Conservation (phyloP, 1,140 invertebrate genomes). For the Mycetomoellerius zeteki region DNA sequence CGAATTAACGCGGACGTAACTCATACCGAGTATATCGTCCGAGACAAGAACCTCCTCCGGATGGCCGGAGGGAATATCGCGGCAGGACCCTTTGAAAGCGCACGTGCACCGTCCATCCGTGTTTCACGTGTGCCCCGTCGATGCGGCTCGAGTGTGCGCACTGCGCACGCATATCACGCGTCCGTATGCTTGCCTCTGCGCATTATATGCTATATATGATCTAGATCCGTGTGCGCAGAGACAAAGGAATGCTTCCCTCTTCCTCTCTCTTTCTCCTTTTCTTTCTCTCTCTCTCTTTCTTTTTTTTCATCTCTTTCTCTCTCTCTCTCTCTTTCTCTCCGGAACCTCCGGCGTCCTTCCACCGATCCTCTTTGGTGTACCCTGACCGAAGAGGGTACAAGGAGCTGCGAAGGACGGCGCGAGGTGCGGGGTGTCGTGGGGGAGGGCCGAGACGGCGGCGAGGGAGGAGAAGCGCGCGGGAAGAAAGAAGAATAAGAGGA, state of each 20-base stretch:
- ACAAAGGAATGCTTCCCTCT: conserved; percentile 85
- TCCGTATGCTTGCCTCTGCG: conserved; percentile 54
- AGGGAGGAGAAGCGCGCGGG: conserved; percentile 78
- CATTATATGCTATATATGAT: conserved; percentile 79
- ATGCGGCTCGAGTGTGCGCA: conserved; percentile 8
- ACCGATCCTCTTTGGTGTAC: conserved; percentile 80
- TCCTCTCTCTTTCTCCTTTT: conserved; percentile 29
- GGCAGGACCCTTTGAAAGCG: conserved; percentile 45
- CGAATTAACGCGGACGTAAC: conserved; percentile 64
- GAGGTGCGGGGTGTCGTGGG: conserved; percentile 65
- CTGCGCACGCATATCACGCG: conserved; percentile 60
- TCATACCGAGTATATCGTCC: conserved; percentile 59
- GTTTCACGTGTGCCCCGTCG: background rate
- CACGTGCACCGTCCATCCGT: conserved; percentile 28
- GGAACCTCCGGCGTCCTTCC: conserved; percentile 76
- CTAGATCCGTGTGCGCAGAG: conserved; percentile 83
- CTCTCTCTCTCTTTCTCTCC: background rate
- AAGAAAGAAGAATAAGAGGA: conserved; percentile 85
- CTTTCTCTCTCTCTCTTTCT: conserved; percentile 69
- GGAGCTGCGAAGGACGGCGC: conserved; percentile 74
- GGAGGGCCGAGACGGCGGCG: conserved; percentile 56
- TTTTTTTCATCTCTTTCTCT: conserved; percentile 74
- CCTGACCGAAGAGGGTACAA: conserved; percentile 77
- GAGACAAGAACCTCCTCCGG: conserved; percentile 53
- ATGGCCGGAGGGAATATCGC: conserved; percentile 53